A percentile compares a stretch with the other conserved stretches of the same genome.
Evolutionary conservation across 2,113 vertebrate genomes (phyloP).

Genomic region (Terrapene triunguis): DNA sequence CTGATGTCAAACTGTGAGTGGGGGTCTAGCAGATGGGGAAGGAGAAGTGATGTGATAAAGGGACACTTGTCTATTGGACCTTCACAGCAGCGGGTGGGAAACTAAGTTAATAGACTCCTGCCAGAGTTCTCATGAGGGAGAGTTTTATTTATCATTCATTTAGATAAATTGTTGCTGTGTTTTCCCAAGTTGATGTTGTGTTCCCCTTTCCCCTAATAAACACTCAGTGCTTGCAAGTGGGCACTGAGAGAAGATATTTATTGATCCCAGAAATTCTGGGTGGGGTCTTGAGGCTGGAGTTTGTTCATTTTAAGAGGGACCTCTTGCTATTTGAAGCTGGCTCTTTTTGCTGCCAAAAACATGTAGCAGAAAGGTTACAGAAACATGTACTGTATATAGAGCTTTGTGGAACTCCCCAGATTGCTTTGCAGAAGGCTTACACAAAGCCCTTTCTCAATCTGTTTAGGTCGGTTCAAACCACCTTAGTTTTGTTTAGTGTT

Average conservation of each 20-base stretch:
- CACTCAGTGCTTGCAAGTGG: accelerated
- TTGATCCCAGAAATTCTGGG: not conserved
- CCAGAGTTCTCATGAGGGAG: not conserved
- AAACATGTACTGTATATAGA: not conserved
- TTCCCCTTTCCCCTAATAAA: not conserved
- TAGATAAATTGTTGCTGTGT: constrained; percentile 3
- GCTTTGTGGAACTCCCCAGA: not conserved
- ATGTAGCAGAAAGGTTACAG: constrained; percentile 31
- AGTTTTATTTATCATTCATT: not conserved
- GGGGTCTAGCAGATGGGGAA: not conserved
- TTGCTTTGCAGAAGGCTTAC: not conserved
- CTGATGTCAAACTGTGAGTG: not conserved
- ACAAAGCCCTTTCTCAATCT: not conserved
- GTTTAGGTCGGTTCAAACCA: not conserved
- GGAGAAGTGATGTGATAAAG: not conserved
- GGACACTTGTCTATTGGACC: not conserved
- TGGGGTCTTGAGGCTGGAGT: accelerated
- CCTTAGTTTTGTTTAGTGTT: not conserved
- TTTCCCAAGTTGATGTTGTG: not conserved
- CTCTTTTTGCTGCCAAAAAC: constrained; percentile 39
- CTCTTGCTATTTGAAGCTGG: not conserved
- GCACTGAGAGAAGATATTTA: not conserved
- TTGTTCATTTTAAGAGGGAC: constrained; percentile 10
- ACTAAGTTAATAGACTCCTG: not conserved
- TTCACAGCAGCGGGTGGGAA: not conserved